These are phyloP conservation scores for Phainopepla nitens DNA, from an alignment of 2,113 vertebrate species.

Conservation along the genomic window DNA sequence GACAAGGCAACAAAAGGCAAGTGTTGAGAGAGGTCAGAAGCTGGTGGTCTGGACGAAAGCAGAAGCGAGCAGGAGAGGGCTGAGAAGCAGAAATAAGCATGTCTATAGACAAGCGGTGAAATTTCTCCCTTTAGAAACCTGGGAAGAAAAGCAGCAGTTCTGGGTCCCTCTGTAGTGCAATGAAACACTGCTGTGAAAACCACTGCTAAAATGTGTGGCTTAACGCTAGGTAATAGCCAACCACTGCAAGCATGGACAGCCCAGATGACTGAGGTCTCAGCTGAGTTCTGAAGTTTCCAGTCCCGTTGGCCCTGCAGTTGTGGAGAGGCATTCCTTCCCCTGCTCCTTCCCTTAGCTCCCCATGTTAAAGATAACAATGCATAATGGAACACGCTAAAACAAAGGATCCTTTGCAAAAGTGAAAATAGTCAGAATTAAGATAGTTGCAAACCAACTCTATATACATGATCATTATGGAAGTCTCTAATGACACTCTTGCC, in stretches of 20 bases:
- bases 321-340: neutral
- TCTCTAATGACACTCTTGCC: neutral
- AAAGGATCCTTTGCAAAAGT: neutral
- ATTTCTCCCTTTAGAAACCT: neutral
- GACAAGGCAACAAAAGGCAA: neutral
- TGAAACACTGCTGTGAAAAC: neutral
- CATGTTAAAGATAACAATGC: neutral
- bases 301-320: neutral
- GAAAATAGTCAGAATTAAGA: neutral
- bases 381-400: neutral
- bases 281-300: neutral
- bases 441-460: neutral
- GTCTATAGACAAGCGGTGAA: neutral
- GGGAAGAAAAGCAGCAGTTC: neutral
- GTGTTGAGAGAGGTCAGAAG: neutral
- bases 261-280: fast-evolving
- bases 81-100: neutral
- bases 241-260: neutral
- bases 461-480: neutral
- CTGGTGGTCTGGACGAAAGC: neutral
- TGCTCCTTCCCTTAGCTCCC: neutral
- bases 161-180: neutral
- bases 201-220: neutral
- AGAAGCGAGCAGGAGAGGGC: neutral
- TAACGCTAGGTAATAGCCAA: neutral